Conservation (phyloP, 2,797 vertebrate species). For the Acanthis flammea region DNA sequence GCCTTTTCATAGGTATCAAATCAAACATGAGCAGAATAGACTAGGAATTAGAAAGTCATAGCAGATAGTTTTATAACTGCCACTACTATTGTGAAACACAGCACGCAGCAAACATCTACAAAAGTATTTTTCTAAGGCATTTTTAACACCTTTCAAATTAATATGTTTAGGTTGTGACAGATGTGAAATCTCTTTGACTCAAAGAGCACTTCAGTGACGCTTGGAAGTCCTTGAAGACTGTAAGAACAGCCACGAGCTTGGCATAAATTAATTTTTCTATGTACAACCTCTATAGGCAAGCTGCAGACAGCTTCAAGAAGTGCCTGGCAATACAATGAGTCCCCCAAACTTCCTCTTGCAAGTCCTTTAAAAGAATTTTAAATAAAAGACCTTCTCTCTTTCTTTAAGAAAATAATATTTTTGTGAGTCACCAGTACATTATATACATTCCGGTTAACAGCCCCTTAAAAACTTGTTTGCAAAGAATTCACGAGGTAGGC, state of each 20-base stretch:
- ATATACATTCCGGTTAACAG: not conserved
- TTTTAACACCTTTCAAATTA: conserved; percentile 36
- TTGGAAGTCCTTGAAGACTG: not conserved
- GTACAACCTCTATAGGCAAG: not conserved
- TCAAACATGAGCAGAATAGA: not conserved
- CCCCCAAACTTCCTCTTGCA: not conserved
- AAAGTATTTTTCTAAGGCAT: not conserved
- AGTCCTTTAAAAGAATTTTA: not conserved
- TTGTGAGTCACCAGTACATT: not conserved
- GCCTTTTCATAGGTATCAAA: not conserved
- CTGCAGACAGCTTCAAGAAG: not conserved
- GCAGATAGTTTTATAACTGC: not conserved
- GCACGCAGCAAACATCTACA: not conserved
- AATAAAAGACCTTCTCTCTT: not conserved
- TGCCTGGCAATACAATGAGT: not conserved
- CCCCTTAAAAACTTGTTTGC: not conserved
- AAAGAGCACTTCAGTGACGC: not conserved
- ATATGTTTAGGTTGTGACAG: conserved; percentile 2
- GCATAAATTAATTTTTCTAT: not conserved
- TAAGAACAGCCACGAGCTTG: not conserved
- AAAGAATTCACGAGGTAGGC: not conserved
- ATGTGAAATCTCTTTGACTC: conserved; percentile 43
- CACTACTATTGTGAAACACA: not conserved
- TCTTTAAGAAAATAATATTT: not conserved
- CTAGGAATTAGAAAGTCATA: not conserved